phyloP scores from a whole-genome alignment of 2,113 vertebrate species.

The Thalassarche chlororhynchos region DNA sequence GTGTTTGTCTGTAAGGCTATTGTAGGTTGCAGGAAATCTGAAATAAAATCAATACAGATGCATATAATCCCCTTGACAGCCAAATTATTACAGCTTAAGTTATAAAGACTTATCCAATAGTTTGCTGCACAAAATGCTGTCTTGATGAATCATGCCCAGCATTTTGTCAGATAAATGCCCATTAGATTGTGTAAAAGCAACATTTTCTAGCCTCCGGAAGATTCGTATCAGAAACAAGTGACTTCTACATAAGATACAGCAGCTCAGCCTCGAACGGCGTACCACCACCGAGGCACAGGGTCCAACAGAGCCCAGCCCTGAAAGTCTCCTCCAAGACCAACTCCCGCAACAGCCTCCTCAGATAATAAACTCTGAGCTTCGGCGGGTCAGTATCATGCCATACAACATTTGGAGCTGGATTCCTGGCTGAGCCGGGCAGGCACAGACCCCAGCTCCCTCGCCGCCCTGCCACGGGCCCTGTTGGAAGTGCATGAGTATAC shows the following conservation, averaged over 20 bases:
- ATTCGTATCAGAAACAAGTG: accelerated
- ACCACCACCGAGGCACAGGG: accelerated
- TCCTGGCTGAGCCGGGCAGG: background rate
- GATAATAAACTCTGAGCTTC: accelerated
- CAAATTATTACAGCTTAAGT: background rate
- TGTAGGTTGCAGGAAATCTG: constrained; percentile 88
- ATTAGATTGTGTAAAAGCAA: background rate
- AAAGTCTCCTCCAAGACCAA: background rate
- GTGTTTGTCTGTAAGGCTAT: constrained; percentile 94
- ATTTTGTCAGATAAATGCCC: background rate
- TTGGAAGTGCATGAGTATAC: background rate
- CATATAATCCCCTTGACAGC: background rate
- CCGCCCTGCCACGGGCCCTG: no score
- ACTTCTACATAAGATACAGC: background rate
- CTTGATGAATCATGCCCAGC: background rate
- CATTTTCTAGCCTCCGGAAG: background rate
- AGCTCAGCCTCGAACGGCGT: background rate
- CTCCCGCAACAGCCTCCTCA: background rate
- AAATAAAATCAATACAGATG: background rate
- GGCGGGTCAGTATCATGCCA: background rate
- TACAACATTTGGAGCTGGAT: no score
- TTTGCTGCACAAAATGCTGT: background rate
- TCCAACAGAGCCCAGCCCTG: background rate
- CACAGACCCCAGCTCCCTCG: background rate
- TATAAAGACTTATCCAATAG: background rate